phyloP scores from a whole-genome alignment of 1,140 invertebrate species.

The Aphis craccivora region DNA sequence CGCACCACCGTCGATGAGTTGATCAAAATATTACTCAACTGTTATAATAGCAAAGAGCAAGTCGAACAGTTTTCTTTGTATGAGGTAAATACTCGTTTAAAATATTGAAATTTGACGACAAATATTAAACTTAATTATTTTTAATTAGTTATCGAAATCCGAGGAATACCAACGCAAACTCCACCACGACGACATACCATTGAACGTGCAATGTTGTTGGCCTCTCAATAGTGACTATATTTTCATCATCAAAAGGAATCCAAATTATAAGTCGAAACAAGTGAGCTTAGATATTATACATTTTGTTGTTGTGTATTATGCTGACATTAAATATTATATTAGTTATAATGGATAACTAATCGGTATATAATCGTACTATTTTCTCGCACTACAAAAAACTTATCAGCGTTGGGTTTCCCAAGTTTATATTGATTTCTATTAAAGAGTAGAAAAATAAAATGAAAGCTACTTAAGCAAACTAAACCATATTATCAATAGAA shows the following conservation, averaged over 20 bases:
- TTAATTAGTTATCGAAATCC: slow-evolving; percentile 69
- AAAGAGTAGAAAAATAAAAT: too few relatives aligned
- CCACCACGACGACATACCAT: slow-evolving; percentile 83
- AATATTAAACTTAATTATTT: slow-evolving; percentile 18
- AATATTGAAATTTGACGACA: background rate
- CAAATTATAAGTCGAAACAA: slow-evolving; percentile 72
- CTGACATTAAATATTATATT: background rate
- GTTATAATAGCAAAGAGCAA: slow-evolving; percentile 82
- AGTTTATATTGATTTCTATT: too few relatives aligned
- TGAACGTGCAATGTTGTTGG: slow-evolving; percentile 84
- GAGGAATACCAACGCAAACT: slow-evolving; percentile 85
- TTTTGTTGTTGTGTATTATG: background rate
- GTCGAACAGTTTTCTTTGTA: slow-evolving; percentile 87
- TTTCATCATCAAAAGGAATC: slow-evolving; percentile 79
- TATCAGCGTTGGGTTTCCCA: too few relatives aligned
- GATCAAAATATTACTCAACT: slow-evolving; percentile 83
- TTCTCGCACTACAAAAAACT: too few relatives aligned
- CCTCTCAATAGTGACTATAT: slow-evolving; percentile 72
- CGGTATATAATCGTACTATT: too few relatives aligned
- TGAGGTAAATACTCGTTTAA: slow-evolving; percentile 72
- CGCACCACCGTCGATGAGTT: slow-evolving; percentile 89
- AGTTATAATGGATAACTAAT: background rate
- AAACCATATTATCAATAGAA: too few relatives aligned
- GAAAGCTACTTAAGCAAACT: too few relatives aligned
- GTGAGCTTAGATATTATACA: background rate